Evolutionary conservation across 2,113 vertebrate species (phyloP).

Genomic region (Tiliqua scincoides): DNA sequence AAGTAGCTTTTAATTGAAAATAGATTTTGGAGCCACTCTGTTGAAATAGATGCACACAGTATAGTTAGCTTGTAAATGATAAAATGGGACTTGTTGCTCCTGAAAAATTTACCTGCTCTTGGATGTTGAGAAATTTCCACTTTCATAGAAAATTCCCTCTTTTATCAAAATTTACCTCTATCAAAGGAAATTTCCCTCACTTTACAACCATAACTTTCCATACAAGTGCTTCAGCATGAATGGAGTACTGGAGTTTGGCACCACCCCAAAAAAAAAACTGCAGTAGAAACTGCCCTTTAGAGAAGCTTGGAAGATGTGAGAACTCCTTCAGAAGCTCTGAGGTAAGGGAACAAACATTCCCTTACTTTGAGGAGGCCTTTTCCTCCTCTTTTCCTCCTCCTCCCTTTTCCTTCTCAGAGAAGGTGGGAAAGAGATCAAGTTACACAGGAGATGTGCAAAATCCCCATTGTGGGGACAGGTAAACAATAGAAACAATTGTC

Average conservation of each 20-base stretch:
- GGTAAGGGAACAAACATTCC: too few relatives aligned
- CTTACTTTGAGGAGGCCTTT: too few relatives aligned
- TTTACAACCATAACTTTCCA: background rate
- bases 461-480: background rate
- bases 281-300: background rate
- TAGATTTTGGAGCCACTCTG: background rate
- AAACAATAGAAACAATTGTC: background rate
- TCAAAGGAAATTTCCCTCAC: too few relatives aligned
- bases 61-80: background rate
- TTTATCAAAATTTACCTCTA: too few relatives aligned
- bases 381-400: too few relatives aligned
- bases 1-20: background rate
- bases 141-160: background rate
- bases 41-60: background rate
- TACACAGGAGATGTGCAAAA: background rate
- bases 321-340: too few relatives aligned
- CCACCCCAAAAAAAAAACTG: background rate
- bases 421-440: background rate
- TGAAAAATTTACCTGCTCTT: too few relatives aligned
- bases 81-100: background rate
- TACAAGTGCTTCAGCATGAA: background rate
- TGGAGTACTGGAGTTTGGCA: background rate
- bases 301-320: background rate
- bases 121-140: background rate
- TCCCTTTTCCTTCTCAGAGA: too few relatives aligned